Evolutionary conservation across 2,113 vertebrate species (phyloP), one percentile per base, ranked within the genome.

Genomic region (Craseonycteris thonglongyai): DNA sequence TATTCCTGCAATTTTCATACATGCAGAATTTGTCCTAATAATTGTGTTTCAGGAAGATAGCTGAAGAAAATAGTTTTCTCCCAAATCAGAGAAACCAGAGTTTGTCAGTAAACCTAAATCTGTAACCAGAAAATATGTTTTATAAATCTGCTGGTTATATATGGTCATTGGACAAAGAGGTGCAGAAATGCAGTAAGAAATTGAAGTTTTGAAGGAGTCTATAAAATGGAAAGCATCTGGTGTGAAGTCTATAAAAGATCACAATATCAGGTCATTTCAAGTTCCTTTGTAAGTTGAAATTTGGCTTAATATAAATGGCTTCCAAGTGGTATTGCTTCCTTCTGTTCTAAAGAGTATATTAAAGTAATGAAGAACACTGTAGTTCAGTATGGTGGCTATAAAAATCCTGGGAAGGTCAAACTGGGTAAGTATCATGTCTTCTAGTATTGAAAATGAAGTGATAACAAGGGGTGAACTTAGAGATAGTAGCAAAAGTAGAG

Each of bases 171-270:
- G 71, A 90, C 71, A 94, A 33, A 63, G 51, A 95, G 38, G 61
- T 61, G n/a, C 16, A 82, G 85, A 92, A 72, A 58, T 91, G 14
- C 22, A 90, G 40, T 74, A 69, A 80, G 61, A 90, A 95, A 88
- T 76, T 51, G 21, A 92, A 82, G 51, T 96, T 94, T 95, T 42
- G 40, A 72, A 63, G 33, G 35, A 91, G 68, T 94, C 61, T 92
- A 30, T 97, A 92, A 95, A 95, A 93, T 82, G 65, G 72, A 92
- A 96, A 96, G 76, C 85, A 94, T 95, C 72, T 90, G 90, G 65
- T 84, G 19, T 88, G 68, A 93, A 96, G 93, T 95, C 84, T 95
- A 11, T 93, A 88, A 95, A 95, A 94, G 76, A 92, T n/a, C 26
- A 80, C 49, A 88, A 10, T 65, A 59, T 88, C 80, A 90, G 81